Conservation (phyloP, 2,797 vertebrate species). For the Danio tinwini region DNA sequence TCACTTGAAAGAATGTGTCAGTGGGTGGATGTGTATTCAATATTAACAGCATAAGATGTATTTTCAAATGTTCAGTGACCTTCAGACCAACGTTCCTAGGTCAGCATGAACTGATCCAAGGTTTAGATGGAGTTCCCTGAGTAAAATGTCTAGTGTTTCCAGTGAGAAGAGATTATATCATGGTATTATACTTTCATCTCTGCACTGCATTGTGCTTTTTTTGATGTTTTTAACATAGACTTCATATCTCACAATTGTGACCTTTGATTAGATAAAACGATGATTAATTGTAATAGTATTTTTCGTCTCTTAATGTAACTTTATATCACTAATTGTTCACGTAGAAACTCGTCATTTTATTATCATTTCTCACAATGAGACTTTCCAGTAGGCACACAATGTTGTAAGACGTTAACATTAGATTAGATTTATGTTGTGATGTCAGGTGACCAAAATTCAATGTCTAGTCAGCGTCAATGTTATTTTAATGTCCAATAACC, state of each 20-base stretch:
- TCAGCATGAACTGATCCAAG: background rate
- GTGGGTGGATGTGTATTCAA: background rate
- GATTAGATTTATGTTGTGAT: too few species aligned
- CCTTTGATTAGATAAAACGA: too few species aligned
- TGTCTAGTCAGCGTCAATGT: too few species aligned
- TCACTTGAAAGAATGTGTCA: background rate
- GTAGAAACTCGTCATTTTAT: background rate
- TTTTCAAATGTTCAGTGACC: constrained; percentile 4
- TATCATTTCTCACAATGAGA: background rate
- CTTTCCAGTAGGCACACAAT: too few species aligned
- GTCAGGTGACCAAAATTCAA: too few species aligned
- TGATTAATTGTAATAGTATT: too few species aligned
- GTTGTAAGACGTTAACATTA: too few species aligned
- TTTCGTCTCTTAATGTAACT: background rate
- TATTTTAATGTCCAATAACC: too few species aligned
- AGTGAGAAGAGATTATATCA: background rate
- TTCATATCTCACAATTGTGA: background rate
- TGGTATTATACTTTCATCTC: too few species aligned
- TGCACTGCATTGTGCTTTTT: too few species aligned
- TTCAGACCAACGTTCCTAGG: background rate
- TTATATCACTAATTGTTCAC: too few species aligned
- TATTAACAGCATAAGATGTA: constrained; percentile 8
- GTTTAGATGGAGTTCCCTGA: background rate
- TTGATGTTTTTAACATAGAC: too few species aligned
- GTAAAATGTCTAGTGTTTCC: background rate